Base-by-base conservation (phyloP, 1,140 invertebrate genomes). In the Philotrypesis tridentata region DNA sequence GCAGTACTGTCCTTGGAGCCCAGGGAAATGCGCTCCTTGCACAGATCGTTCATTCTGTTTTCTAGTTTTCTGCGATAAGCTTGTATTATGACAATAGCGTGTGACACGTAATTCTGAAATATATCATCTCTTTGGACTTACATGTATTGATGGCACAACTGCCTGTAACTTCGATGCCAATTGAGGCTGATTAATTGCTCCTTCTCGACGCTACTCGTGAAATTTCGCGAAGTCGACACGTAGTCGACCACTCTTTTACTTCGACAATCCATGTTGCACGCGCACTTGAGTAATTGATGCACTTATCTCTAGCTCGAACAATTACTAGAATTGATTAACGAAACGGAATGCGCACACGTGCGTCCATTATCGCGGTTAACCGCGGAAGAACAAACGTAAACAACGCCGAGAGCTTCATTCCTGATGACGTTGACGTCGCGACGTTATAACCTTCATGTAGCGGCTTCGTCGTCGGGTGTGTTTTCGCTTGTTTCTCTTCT, bases 131-230 rank as follows among this genome's bases (percentile, higher is more conserved):
- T 1, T 71, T 84, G 40, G 1, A 25, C 8, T 48, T 29, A 89
- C 88, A 73, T 68, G 65, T 89, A 83, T 81, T 89, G 87, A 0
- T 87, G 82, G 65, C 87, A 73, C 12, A 88, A 79, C 86, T 84
- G 86, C 23, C 85, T 78, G 29, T 87, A 88, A 31, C 80, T 78
- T n/a, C 83, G 60, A 1, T 84, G 83, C 88, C 88, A 89, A 60
- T 84, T 84, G 17, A 85, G 81, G 73, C 83, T 85, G 9, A 73
- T 61, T 0, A 27, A n/a, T 65, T 85, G 85, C 9, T 67, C 74
- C 60, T 88, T 88, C 11, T 67, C 78, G 0, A 79, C 31, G 2
- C 72, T 78, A 40, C 87, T 86, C 0, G 80, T 81, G 7, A 87
- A 65, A 82, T 87, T 85, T 67, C 55, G 84, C 8, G 55, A 33